phyloP scores from a whole-genome alignment of 2,797 vertebrate genomes.

The Ptychadena robeensis region DNA sequence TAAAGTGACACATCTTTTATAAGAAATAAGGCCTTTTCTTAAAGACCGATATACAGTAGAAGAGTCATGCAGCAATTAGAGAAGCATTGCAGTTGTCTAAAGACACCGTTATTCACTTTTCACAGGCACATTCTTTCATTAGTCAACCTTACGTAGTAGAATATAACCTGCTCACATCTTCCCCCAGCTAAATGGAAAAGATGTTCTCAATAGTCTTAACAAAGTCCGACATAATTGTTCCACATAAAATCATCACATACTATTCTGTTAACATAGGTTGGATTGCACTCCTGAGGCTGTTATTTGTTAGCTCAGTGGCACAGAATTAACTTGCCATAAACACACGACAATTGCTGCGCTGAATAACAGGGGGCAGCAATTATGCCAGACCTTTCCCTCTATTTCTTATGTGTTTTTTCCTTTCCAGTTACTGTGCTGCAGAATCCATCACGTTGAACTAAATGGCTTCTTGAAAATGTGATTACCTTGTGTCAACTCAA shows the following conservation, averaged over 20 bases:
- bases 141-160: conserved; percentile 43
- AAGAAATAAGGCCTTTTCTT: conserved; percentile 18
- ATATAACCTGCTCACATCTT: conserved; percentile 47
- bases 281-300: conserved; percentile 48
- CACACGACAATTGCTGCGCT: conserved; percentile 50
- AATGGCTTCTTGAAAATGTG: conserved; percentile 46
- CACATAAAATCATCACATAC: conserved; percentile 52
- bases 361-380: conserved; percentile 58
- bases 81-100: conserved; percentile 12
- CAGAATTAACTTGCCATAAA: conserved; percentile 58
- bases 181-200: conserved; percentile 52
- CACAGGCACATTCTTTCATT: conserved; percentile 42
- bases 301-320: conserved; percentile 57
- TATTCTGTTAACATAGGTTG: conserved; percentile 56
- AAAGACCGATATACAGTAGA: conserved; percentile 11
- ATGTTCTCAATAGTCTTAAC: conserved; percentile 55
- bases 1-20: conserved; percentile 16
- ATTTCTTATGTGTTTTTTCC: conserved; percentile 47
- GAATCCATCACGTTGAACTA: conserved; percentile 54
- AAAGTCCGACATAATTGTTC: conserved; percentile 55
- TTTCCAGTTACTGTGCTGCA: conserved; percentile 55
- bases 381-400: conserved; percentile 56
- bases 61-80: conserved; percentile 41
- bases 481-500: conserved; percentile 48
- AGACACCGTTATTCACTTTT: conserved; percentile 39